Conservation (phyloP, 2,113 vertebrate species). For the Pampusana beccarii region DNA sequence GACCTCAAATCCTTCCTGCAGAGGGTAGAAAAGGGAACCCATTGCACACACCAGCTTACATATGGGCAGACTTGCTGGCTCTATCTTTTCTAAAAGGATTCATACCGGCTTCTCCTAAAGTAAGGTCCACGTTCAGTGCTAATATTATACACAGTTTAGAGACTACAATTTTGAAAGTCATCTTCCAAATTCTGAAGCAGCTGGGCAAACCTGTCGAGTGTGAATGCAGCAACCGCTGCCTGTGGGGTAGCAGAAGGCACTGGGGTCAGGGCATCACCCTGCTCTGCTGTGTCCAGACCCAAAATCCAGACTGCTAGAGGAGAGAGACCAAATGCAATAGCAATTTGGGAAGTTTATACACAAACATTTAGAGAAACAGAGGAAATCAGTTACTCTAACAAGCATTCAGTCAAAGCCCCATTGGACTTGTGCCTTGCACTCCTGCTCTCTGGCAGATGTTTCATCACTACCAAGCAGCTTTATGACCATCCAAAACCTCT, state of each 20-base stretch:
- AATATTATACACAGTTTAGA: background rate
- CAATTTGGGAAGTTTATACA: background rate
- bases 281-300: background rate
- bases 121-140: background rate
- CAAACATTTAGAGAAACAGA: rapidly evolving
- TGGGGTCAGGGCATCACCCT: background rate
- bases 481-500: background rate
- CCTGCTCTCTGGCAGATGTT: background rate
- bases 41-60: background rate
- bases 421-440: rapidly evolving
- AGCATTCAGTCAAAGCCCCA: background rate
- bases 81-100: background rate
- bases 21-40: background rate
- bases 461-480: background rate
- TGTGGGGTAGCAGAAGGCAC: background rate
- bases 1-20: constrained; percentile 15
- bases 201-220: background rate
- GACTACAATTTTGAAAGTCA: background rate
- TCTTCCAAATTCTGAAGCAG: background rate
- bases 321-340: background rate
- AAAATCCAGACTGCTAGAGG: background rate
- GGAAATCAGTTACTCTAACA: background rate
- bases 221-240: rapidly evolving
- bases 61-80: background rate
- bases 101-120: background rate